These are phyloP conservation scores for Trachymyrmex cornetzi DNA, from an alignment of 1,140 invertebrate genomes.

Conservation along the genomic window DNA sequence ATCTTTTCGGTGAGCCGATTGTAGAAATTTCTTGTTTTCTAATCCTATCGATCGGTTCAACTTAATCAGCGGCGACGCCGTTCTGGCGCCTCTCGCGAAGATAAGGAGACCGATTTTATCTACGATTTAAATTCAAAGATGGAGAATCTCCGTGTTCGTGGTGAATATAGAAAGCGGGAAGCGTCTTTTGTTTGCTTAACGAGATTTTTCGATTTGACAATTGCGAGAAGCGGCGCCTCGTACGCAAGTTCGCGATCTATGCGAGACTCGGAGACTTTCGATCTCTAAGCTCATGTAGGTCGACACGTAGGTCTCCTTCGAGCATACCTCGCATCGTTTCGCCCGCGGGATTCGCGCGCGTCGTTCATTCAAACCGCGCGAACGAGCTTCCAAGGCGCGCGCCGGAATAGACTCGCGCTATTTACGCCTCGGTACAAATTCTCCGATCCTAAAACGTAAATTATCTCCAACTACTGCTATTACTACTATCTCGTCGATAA, in stretches of 20 bases:
- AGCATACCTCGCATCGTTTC: constrained; percentile 30
- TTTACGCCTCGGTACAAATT: not conserved
- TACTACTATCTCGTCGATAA: not conserved
- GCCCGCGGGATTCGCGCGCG: constrained; percentile 18
- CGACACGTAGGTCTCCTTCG: not conserved
- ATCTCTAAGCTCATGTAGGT: not conserved
- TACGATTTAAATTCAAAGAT: constrained; percentile 11
- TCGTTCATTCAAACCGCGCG: not conserved
- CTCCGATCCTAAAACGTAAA: not conserved
- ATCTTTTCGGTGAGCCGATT: not conserved
- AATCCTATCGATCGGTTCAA: not conserved
- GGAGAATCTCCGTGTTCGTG: not conserved
- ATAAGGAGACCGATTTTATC: not conserved
- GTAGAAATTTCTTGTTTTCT: not conserved
- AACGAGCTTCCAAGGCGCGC: not conserved
- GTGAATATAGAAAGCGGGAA: not conserved
- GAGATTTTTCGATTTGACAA: not conserved
- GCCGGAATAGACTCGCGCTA: constrained; percentile 12
- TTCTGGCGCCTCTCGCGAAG: not conserved
- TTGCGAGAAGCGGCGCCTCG: not conserved
- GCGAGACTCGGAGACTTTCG: not conserved
- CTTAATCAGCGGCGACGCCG: not conserved
- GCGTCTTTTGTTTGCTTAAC: not conserved
- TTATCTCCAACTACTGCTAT: not conserved
- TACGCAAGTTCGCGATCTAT: not conserved